Percentiles rank a stretch among this genome's conserved stretches.
phyloP scores from a whole-genome alignment of 1,140 invertebrate genomes.

The Drosophila bipectinata region DNA sequence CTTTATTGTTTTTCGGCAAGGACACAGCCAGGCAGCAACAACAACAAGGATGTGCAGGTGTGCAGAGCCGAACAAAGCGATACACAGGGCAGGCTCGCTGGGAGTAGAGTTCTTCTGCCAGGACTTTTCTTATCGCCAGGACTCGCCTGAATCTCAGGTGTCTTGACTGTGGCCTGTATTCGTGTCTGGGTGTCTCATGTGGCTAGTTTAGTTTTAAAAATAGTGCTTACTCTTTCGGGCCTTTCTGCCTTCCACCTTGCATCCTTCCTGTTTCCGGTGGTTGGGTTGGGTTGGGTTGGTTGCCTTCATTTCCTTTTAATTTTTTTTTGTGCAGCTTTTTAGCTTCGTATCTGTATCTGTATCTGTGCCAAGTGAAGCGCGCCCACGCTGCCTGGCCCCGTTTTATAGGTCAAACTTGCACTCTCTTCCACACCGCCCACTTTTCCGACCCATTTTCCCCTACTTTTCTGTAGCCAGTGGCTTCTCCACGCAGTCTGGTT shows the following conservation, averaged over 20 bases:
- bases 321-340: slow-evolving; percentile 2
- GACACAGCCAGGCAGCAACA: slow-evolving; percentile 16
- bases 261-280: slow-evolving; percentile 27
- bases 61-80: no score
- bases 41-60: slow-evolving; percentile 16
- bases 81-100: no score
- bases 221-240: slow-evolving; percentile 24
- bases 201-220: slow-evolving; percentile 55
- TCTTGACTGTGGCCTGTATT: slow-evolving; percentile 43
- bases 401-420: slow-evolving; percentile 54
- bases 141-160: slow-evolving; percentile 2
- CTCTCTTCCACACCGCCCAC: slow-evolving; percentile 24
- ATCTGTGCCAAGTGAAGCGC: slow-evolving; percentile 51
- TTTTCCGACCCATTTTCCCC: not conserved
- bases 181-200: slow-evolving; percentile 43
- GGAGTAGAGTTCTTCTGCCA: slow-evolving; percentile 8
- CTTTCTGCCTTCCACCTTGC: not conserved
- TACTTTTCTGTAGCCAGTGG: not conserved
- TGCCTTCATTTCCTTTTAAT: slow-evolving; percentile 36
- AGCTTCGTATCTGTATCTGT: not conserved
- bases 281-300: not conserved
- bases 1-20: slow-evolving; percentile 62
- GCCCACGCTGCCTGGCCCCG: slow-evolving; percentile 23
- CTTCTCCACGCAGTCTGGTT: slow-evolving; percentile 43
- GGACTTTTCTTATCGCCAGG: not conserved